phyloP scores from a whole-genome alignment of 2,113 vertebrate species.

The Apteryx owenii region DNA sequence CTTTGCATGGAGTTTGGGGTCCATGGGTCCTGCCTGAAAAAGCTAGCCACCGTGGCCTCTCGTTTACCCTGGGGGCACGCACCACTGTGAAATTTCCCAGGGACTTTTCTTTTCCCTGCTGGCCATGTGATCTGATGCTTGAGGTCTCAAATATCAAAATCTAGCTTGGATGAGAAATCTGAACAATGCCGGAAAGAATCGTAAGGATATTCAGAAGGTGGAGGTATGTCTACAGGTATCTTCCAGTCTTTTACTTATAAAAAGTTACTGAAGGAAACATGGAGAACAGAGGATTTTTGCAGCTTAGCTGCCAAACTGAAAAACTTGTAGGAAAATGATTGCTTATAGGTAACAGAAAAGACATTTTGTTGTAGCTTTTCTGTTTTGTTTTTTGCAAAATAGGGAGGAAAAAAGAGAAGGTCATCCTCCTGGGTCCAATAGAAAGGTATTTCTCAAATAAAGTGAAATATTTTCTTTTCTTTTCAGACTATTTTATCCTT shows the following conservation, averaged over 20 bases:
- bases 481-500: neutral
- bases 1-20: neutral
- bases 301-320: neutral
- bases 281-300: neutral
- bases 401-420: fast-evolving
- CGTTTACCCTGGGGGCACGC: fast-evolving
- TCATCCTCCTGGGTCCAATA: neutral
- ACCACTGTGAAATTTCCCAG: fast-evolving
- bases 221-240: neutral
- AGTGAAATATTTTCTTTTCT: neutral
- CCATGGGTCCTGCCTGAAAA: fast-evolving
- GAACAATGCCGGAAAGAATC: neutral
- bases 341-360: neutral
- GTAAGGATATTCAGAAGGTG: neutral
- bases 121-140: neutral
- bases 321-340: neutral
- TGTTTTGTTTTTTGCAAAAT: neutral
- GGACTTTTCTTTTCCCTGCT: neutral
- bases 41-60: fast-evolving
- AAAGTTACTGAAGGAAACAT: neutral
- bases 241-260: neutral
- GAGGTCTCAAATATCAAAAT: neutral
- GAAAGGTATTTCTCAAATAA: neutral
- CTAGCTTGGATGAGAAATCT: neutral
- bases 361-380: neutral